These are phyloP conservation scores for Nemapogon koenigi DNA, from an alignment of 2,888 invertebrate genomes.

Conservation along the genomic window DNA sequence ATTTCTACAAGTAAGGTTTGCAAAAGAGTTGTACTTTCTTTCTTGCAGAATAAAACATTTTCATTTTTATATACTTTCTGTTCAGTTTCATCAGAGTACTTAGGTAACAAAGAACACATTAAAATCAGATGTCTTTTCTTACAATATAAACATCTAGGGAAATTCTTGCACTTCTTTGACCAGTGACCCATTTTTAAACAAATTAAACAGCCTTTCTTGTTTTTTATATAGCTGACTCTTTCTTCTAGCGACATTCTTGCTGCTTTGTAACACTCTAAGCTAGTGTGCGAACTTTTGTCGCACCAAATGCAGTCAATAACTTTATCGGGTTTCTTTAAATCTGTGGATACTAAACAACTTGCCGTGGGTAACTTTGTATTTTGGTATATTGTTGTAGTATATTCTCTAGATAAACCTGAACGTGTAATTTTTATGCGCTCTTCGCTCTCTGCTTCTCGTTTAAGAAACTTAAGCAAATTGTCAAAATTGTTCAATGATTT, in stretches of 20 bases:
- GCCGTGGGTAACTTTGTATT: background rate
- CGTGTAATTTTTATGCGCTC: no score
- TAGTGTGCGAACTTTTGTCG: background rate
- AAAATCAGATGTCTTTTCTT: slow-evolving; percentile 1
- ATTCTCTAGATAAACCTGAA: no score
- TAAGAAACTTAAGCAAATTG: no score
- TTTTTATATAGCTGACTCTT: background rate
- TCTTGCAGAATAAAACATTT: background rate
- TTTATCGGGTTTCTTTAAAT: background rate
- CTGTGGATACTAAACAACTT: background rate
- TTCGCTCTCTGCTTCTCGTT: background rate
- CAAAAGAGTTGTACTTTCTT: background rate
- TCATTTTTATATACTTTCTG: background rate
- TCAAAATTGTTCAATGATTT: no score
- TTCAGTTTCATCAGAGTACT: background rate
- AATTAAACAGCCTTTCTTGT: background rate
- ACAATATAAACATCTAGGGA: background rate
- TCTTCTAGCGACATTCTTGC: background rate
- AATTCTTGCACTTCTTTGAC: background rate
- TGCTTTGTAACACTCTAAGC: background rate
- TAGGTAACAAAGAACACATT: background rate
- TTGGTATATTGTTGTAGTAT: no score
- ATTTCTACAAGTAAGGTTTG: slow-evolving; percentile 3
- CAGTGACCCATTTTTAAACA: background rate
- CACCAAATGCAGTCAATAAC: background rate